Base-by-base conservation (phyloP, 2,888 invertebrate genomes). In the Rhorus exstirpatorius region DNA sequence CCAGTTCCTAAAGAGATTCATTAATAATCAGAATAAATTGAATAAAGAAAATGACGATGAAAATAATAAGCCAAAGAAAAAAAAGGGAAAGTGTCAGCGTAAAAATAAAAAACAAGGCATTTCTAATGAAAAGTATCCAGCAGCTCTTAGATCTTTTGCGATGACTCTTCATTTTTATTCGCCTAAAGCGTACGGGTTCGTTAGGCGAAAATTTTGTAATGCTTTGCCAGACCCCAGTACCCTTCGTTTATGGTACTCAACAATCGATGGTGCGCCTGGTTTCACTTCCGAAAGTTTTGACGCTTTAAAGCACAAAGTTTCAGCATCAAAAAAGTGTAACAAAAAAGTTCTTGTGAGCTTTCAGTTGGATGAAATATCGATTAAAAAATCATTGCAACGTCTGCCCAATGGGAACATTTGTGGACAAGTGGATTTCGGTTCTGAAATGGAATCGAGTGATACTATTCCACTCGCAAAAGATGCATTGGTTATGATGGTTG, bases 361-460 rank as follows among this genome's bases (percentile, higher is more conserved):
- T 1, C 77, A 86, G 65, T 14, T 86, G 10, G 85, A 85, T 58
- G 85, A 85, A 74, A 83, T 87, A 24, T 61, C 77, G 1, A 84
- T 86, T 19, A 77, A 84, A 44, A 83, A 79, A 60, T 70, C 63
- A 10, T 44, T 83, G 4, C 74, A 78, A 26, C 60, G 67, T 17
- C 41, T 58, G 38, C 72, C 19, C 26, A 60, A 82, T 74, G 83
- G 70, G 8, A 83, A 81, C 24, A 53, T 77, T 67, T 55, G 63
- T 6, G 87, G 88, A 10, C 83, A 82, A 72, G 79, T 86, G 10
- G 83, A 85, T 65, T 79, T 83, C 70, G 86, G 87, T 1, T 76
- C 67, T 12, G 81, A 49, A 46, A 19, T 75, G 6, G 77, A 83
- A 53, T 55, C 44, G 21, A 70, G 46, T 35, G 80, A 74, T 58